Conservation (phyloP, 2,797 vertebrate species). For the Merluccius polli region DNA sequence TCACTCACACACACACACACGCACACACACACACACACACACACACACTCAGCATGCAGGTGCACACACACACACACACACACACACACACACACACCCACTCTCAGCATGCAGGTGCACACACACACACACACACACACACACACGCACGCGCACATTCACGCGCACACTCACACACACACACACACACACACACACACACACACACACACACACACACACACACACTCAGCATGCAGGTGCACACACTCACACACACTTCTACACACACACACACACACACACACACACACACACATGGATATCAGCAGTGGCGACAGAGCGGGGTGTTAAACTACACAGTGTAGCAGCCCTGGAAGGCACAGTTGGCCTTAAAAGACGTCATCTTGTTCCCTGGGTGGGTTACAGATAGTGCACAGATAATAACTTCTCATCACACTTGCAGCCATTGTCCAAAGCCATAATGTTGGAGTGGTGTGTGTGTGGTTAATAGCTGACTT, state of each 20-base stretch:
- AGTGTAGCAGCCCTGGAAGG: neutral
- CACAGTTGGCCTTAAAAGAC: neutral
- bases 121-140: neutral
- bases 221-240: neutral
- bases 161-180: neutral
- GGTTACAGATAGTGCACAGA: neutral
- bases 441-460: too few relatives aligned
- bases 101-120: neutral
- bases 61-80: neutral
- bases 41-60: too few relatives aligned
- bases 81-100: neutral
- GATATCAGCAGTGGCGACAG: neutral
- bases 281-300: neutral
- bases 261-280: neutral
- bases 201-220: too few relatives aligned
- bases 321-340: neutral
- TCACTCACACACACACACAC: too few relatives aligned
- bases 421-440: neutral
- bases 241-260: neutral
- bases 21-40: neutral
- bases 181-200: neutral
- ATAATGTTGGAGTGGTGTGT: too few relatives aligned
- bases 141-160: neutral
- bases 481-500: too few relatives aligned
- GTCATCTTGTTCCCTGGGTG: neutral